A percentile compares a stretch with the other conserved stretches of the same genome.
Conservation (phyloP, 1,140 invertebrate genomes). For the Hyles vespertilio region DNA sequence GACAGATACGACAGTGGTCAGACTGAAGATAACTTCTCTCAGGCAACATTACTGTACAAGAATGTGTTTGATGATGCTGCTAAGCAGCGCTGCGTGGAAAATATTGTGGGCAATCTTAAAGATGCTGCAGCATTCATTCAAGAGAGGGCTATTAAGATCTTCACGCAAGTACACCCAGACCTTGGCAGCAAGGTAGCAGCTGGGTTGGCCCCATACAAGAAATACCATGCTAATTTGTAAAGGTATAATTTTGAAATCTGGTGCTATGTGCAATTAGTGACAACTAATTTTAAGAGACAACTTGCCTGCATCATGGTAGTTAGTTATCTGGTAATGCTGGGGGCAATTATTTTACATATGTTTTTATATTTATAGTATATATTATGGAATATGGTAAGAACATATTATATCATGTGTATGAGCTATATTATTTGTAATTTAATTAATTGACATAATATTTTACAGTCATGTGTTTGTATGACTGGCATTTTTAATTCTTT, state of each 20-base stretch:
- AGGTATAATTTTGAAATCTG: slow-evolving; percentile 18
- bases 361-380: not conserved
- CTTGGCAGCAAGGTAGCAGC: slow-evolving; percentile 81
- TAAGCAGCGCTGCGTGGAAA: slow-evolving; percentile 83
- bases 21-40: slow-evolving; percentile 92
- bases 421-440: not conserved
- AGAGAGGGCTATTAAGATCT: slow-evolving; percentile 87
- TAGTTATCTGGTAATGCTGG: not conserved
- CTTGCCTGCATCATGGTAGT: not conserved
- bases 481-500: not conserved
- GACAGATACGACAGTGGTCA: slow-evolving; percentile 88
- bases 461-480: not conserved
- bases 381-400: no score
- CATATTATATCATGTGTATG: not conserved
- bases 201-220: slow-evolving; percentile 77
- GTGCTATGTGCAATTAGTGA: slow-evolving; percentile 28
- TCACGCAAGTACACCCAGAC: slow-evolving; percentile 81
- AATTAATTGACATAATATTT: no score
- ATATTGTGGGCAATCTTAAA: slow-evolving; percentile 87
- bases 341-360: not conserved
- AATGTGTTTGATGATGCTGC: slow-evolving; percentile 86
- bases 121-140: slow-evolving; percentile 91
- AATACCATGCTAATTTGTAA: slow-evolving; percentile 77
- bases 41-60: slow-evolving; percentile 88
- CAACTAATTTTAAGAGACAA: not conserved